Evolutionary conservation across 1,140 invertebrate species (phyloP).

Genomic region (Drosophila bipectinata): DNA sequence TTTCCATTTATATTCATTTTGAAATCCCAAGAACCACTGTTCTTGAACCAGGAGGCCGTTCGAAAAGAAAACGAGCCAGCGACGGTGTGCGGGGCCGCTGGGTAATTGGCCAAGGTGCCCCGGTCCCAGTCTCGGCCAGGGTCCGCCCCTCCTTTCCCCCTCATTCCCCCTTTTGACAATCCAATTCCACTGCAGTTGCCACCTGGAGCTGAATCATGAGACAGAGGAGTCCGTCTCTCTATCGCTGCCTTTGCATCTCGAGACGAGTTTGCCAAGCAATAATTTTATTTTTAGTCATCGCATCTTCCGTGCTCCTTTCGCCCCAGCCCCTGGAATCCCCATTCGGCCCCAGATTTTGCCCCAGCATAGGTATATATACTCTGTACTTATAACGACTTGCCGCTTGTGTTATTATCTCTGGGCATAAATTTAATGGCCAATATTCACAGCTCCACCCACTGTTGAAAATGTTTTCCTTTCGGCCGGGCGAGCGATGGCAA

Average conservation of each 20-base stretch:
- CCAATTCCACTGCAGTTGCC: conserved; percentile 36
- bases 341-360: conserved; percentile 5
- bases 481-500: conserved; percentile 9
- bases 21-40: conserved; percentile 6
- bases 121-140: conserved; percentile 32
- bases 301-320: conserved; percentile 35
- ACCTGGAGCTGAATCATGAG: conserved; percentile 33
- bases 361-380: conserved; percentile 6
- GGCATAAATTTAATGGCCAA: conserved; percentile 81
- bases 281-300: conserved; percentile 79
- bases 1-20: neutral
- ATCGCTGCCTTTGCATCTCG: conserved; percentile 72
- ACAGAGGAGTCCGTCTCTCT: conserved; percentile 35
- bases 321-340: conserved; percentile 10
- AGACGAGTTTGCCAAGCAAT: conserved; percentile 77
- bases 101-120: conserved; percentile 56
- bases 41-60: conserved; percentile 1
- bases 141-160: conserved; percentile 1
- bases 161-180: neutral
- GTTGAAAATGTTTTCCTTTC: conserved; percentile 70
- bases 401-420: conserved; percentile 80
- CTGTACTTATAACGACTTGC: conserved; percentile 75
- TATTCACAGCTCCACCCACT: conserved; percentile 82
- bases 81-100: conserved; percentile 19
- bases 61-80: neutral